Evolutionary conservation across 2,888 invertebrate species (phyloP), one percentile per base, ranked within the genome.

Genomic region (Rapana venosa): DNA sequence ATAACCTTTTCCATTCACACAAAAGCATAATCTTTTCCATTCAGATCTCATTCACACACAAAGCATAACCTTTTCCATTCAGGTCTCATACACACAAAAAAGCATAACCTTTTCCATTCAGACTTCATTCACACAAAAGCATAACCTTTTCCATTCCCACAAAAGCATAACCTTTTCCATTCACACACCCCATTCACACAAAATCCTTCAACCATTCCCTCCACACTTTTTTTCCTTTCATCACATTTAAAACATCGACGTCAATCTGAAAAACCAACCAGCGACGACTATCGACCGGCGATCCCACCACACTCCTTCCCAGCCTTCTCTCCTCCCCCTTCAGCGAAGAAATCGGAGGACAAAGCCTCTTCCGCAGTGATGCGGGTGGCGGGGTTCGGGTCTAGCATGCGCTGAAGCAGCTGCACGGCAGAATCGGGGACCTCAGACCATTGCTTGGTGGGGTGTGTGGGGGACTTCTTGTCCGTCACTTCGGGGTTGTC

Each of bases 351-450:
- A 87, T 98, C 97, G 97, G 98, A 98, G 81, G 96, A 95, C 61
- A 98, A 96, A 81, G 98, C 98, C 90, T 97, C 97, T 32, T 97
- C 97, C 61, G 98, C 98, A 20, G 97, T 97, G 92, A 97, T 97
- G 93, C 98, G 97, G 66, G 97, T 97, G 94, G 97, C 96, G n/a
- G 98, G 98, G 97, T 98, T 97, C n/a, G 98, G 97, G 95, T 98
- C 98, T 93, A 98, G 96, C 93, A 98, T 97, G 88, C 97, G 97
- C 92, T 96, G 96, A 90, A 98, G 97, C 92, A 98, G 97, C 94
- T 98, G 97, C 96, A 97, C 98, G 0, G 98, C 98, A 92, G 97
- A 96, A 93, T 97, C 97, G 36, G 98, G 98, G 6, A 95, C 91
- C 32, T 90, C 91, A 77, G 91, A 87, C 93, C 94, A 94, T 15